These are phyloP conservation scores for Xenopus petersii DNA, from an alignment of 2,797 vertebrate genomes.

Conservation along the genomic window DNA sequence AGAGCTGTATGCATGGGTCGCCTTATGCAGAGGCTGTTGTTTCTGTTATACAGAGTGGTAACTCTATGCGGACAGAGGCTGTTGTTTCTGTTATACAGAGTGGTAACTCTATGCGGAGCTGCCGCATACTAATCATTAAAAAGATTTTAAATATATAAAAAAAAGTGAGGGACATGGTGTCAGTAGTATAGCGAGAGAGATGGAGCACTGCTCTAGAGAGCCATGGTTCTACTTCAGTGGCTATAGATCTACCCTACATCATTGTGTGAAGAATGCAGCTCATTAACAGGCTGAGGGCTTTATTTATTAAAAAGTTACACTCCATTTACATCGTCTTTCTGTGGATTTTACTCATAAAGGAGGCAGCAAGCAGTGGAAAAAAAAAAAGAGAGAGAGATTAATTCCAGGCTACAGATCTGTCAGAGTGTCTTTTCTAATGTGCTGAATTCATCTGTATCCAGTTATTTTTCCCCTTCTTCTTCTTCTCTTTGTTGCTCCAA, in stretches of 20 bases:
- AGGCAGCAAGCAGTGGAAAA: not conserved
- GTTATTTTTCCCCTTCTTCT: not conserved
- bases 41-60: no score
- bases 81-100: no score
- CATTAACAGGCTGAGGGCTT: not conserved
- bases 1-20: no score
- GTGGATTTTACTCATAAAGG: not conserved
- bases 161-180: no score
- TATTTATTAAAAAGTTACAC: not conserved
- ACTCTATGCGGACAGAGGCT: no score
- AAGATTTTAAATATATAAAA: no score
- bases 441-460: not conserved
- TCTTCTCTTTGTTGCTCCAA: not conserved
- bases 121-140: no score
- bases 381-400: not conserved
- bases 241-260: not conserved
- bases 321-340: not conserved
- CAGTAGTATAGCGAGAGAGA: not conserved
- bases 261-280: constrained; percentile 14
- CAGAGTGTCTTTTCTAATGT: not conserved
- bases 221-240: not conserved
- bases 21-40: no score
- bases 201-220: not conserved
- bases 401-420: not conserved
- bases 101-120: no score